Base-by-base conservation (phyloP, 2,888 invertebrate species). In the Strigamia maritima region DNA sequence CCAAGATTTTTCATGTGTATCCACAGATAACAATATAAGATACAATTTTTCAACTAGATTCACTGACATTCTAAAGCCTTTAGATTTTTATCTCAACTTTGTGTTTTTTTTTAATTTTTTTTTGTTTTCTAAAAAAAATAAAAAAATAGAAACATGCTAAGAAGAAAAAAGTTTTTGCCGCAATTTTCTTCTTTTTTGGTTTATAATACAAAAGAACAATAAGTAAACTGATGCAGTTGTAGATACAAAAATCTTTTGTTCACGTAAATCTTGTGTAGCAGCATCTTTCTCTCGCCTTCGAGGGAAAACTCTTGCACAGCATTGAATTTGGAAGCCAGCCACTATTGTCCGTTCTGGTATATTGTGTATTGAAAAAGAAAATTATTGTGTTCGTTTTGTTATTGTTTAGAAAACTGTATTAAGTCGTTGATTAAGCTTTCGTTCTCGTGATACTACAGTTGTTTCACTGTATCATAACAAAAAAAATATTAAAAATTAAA, bases 221-320 rank as follows among this genome's bases (percentile, higher is more conserved):
- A 54, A 54, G 19, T 44, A 44, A n/a, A 14, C 16, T 44, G 44
- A 44, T 54, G 54, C 22, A 54, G 54, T 54, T 19, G n/a, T 14
- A 12, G 24, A 12, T 70, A 26, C 0, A 12, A 70, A 28, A 28
- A 28, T 26, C 70, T 70, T 28, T 70, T 70, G 70, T 70, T 28
- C 70, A n/a, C 22, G 19, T 8, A 70, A 70, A 28, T 28, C 28
- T 70, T n/a, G 14, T 26, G 28, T 70, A n/a, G 26, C 70, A 70
- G 70, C 70, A 70, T 70, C 70, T n/a, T 26, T 70, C 70, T 70
- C 26, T 70, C 70, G 70, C 70, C 70, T 70, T 70, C 70, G 28
- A 70, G 70, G 28, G 26, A n/a, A 28, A 70, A 26, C 60, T 24
- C 24, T 24, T 24, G 60, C 24, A 44, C 8, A 7, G 54, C 54